These are phyloP conservation scores for Spisula subtruncata DNA, from an alignment of 2,888 invertebrate species.

Conservation along the genomic window DNA sequence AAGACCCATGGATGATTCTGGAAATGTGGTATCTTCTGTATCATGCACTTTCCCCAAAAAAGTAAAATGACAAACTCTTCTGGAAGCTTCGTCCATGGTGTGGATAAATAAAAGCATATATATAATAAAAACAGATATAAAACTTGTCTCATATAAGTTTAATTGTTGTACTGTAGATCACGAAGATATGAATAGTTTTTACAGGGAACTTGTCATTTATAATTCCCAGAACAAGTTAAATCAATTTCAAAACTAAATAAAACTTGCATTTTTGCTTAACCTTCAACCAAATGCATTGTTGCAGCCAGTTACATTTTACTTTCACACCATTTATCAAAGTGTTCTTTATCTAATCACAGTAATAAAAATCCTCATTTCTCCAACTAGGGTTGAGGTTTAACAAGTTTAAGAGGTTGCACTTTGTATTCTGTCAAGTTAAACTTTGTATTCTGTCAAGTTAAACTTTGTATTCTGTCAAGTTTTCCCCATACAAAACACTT, in stretches of 20 bases:
- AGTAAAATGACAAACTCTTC: too few species aligned
- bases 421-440: neutral
- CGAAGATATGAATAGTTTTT: neutral
- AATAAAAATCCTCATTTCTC: too few species aligned
- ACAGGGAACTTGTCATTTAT: slow-evolving; percentile 2
- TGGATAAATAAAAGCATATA: too few species aligned
- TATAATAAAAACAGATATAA: too few species aligned
- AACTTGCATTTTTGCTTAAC: neutral
- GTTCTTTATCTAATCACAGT: too few species aligned
- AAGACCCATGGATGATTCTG: too few species aligned
- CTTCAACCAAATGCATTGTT: too few species aligned
- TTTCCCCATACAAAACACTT: neutral
- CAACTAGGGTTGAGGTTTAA: neutral
- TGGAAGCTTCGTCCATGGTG: too few species aligned
- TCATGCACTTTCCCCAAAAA: too few species aligned
- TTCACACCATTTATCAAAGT: too few species aligned
- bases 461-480: neutral
- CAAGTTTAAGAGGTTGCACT: neutral
- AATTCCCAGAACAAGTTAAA: neutral
- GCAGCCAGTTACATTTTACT: too few species aligned
- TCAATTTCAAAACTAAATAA: neutral
- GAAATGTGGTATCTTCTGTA: too few species aligned
- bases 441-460: neutral
- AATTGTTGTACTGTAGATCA: neutral
- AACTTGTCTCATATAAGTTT: neutral